phyloP scores from a whole-genome alignment of 1,140 invertebrate species.

The Eueides isabella region DNA sequence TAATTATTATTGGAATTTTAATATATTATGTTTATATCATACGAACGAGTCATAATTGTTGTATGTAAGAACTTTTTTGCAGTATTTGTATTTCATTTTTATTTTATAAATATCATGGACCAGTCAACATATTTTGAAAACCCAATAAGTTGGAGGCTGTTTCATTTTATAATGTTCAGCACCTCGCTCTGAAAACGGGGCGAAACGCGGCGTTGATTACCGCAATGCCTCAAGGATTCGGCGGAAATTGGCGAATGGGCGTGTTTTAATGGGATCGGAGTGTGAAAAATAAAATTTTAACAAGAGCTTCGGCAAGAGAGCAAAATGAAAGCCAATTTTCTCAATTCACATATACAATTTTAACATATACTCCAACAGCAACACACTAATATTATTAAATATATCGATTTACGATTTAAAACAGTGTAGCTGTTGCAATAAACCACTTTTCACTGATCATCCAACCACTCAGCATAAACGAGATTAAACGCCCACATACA shows the following conservation, averaged over 20 bases:
- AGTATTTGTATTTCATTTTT: neutral
- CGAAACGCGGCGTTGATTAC: too few species aligned
- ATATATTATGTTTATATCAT: neutral
- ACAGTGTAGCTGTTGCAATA: neutral
- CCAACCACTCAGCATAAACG: neutral
- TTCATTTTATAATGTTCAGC: too few species aligned
- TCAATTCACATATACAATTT: too few species aligned
- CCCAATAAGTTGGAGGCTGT: too few species aligned
- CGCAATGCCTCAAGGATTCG: too few species aligned
- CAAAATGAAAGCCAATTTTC: neutral
- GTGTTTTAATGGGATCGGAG: too few species aligned
- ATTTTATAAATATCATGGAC: neutral
- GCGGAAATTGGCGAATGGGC: too few species aligned
- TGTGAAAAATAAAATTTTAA: too few species aligned
- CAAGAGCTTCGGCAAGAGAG: too few species aligned
- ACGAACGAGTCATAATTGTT: neutral
- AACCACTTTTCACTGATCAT: conserved; percentile 4
- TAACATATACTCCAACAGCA: neutral
- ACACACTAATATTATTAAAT: neutral
- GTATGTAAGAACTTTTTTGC: neutral
- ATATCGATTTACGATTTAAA: conserved; percentile 1
- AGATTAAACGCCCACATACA: conserved; percentile 17
- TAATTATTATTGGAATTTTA: conserved; percentile 3
- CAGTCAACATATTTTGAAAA: too few species aligned
- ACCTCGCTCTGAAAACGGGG: too few species aligned